These are phyloP conservation scores for Echinarachnius parma DNA, from an alignment of 53 echinoderm and acorn worm genomes.

Conservation along the genomic window DNA sequence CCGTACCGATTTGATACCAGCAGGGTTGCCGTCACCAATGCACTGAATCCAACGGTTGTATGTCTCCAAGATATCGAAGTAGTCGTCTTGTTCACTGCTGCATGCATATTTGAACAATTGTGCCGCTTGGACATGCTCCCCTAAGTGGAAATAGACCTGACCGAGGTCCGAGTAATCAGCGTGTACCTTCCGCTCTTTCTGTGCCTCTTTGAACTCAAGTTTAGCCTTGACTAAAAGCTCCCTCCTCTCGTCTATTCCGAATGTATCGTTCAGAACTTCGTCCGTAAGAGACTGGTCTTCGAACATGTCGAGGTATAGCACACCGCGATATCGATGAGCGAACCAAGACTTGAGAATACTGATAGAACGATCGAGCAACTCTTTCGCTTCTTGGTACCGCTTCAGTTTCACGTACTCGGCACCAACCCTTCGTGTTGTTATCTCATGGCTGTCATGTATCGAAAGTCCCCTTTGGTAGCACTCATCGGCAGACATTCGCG, in stretches of 20 bases:
- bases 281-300: conserved; percentile 23
- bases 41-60: conserved; percentile 73
- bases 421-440: conserved; percentile 68
- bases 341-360: conserved; percentile 51
- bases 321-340: conserved; percentile 58
- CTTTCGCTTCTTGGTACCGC: conserved; percentile 51
- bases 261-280: neutral
- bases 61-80: conserved; percentile 68
- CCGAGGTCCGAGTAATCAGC: conserved; percentile 86
- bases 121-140: conserved; percentile 47
- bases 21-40: conserved; percentile 24
- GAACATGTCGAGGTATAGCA: conserved; percentile 66
- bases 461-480: conserved; percentile 57
- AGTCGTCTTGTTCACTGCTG: conserved; percentile 66
- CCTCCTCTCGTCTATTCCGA: neutral
- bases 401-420: conserved; percentile 74
- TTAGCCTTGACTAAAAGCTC: conserved; percentile 54
- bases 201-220: conserved; percentile 48
- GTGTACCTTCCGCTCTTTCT: conserved; percentile 56
- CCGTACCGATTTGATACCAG: conserved; percentile 15
- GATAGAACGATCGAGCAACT: conserved; percentile 57
- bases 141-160: conserved; percentile 53
- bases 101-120: conserved; percentile 55
- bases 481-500: conserved; percentile 39
- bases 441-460: conserved; percentile 50